A percentile compares a stretch with the other conserved stretches of the same genome.
These are phyloP conservation scores for Acanthaster planci DNA, from an alignment of 35 echinoderm and acorn worm species.

Conservation along the genomic window DNA sequence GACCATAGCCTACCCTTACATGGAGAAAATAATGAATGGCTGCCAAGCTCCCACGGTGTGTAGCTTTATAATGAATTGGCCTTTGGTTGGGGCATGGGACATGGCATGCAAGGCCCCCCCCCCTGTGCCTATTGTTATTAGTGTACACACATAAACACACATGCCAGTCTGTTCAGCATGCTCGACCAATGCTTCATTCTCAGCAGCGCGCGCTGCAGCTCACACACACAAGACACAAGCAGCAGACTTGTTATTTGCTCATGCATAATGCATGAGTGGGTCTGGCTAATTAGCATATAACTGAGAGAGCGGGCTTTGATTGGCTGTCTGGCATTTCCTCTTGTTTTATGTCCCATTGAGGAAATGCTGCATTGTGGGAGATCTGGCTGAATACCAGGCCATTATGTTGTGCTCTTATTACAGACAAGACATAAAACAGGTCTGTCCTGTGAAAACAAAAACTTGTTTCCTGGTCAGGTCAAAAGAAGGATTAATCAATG, in stretches of 20 bases:
- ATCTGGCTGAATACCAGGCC: not conserved
- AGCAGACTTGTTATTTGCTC: not conserved
- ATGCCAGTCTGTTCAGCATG: not conserved
- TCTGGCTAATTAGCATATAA: slow-evolving; percentile 23
- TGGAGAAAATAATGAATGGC: not conserved
- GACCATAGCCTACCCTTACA: not conserved
- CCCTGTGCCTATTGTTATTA: slow-evolving; percentile 14
- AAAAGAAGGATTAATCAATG: too few species aligned
- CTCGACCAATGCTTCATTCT: too few species aligned
- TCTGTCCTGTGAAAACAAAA: not conserved
- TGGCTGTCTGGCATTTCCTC: slow-evolving; percentile 30
- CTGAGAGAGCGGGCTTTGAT: not conserved
- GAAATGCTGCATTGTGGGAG: slow-evolving; percentile 22
- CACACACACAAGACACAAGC: not conserved
- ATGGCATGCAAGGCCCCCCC: not conserved
- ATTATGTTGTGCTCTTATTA: slow-evolving; percentile 23
- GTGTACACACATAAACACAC: slow-evolving; percentile 14
- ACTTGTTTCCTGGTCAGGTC: not conserved
- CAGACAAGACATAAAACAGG: not conserved
- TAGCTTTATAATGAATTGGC: slow-evolving; percentile 19
- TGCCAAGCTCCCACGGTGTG: slow-evolving; percentile 1
- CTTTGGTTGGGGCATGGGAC: slow-evolving; percentile 1
- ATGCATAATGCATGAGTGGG: slow-evolving; percentile 25
- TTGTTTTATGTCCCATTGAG: slow-evolving; percentile 26
- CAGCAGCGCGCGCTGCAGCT: not conserved